Percentiles rank a stretch among this genome's conserved stretches.
phyloP scores from a whole-genome alignment of 2,113 vertebrate genomes.

The Mesoclemmys tuberculata region DNA sequence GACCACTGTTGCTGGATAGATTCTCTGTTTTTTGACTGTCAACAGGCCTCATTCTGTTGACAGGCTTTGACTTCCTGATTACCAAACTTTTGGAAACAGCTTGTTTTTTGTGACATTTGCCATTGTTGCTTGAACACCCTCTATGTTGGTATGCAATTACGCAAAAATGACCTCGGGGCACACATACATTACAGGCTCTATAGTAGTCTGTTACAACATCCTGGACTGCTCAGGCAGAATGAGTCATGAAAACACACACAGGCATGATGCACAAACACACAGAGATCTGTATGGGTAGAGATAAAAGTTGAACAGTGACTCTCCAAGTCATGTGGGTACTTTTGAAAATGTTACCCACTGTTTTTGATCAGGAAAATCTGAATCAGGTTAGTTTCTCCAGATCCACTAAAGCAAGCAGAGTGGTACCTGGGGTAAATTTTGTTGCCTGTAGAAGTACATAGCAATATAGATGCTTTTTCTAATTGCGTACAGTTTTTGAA shows the following conservation, averaged over 20 bases:
- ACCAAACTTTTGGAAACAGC: too few relatives aligned
- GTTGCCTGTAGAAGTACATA: neutral
- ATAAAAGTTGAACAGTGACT: neutral
- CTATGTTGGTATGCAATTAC: too few relatives aligned
- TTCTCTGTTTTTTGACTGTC: too few relatives aligned
- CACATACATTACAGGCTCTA: too few relatives aligned
- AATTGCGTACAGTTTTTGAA: neutral
- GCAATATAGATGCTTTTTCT: neutral
- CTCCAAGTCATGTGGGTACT: neutral
- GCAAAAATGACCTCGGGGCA: too few relatives aligned
- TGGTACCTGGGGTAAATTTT: neutral
- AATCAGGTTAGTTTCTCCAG: neutral
- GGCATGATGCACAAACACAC: neutral
- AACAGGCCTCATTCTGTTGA: too few relatives aligned
- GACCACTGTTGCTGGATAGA: too few relatives aligned
- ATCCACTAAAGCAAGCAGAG: neutral
- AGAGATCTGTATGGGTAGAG: neutral
- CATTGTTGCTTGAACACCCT: too few relatives aligned
- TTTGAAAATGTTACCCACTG: neutral
- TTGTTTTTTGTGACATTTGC: too few relatives aligned
- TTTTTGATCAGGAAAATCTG: constrained; percentile 12
- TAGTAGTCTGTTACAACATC: too few relatives aligned
- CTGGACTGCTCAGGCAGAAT: neutral
- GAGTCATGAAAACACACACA: neutral
- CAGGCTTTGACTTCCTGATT: too few relatives aligned